Percentiles rank a stretch among this genome's conserved stretches.
Evolutionary conservation across 2,113 vertebrate genomes (phyloP).

Genomic region (Oceanodroma tethys): DNA sequence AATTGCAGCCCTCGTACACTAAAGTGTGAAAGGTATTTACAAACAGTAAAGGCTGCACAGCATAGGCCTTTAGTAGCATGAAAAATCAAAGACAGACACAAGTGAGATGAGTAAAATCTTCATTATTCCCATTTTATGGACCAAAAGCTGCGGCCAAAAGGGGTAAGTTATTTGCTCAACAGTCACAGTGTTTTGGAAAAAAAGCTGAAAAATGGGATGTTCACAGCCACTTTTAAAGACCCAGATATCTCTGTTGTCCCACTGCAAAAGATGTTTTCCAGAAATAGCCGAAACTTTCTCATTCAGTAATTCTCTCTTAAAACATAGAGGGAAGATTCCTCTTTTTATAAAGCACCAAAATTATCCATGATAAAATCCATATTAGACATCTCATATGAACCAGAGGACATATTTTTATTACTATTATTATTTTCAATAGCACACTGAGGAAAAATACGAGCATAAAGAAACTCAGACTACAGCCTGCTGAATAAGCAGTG

Average conservation of each 20-base stretch:
- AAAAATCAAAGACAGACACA: not conserved
- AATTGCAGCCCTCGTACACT: not conserved
- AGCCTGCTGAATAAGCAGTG: not conserved
- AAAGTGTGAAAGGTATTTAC: not conserved
- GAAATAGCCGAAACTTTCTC: fast-evolving
- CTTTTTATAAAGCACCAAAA: not conserved
- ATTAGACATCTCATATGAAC: not conserved
- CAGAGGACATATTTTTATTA: not conserved
- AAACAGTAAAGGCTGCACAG: not conserved
- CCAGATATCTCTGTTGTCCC: not conserved
- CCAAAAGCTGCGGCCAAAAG: not conserved
- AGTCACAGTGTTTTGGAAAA: not conserved
- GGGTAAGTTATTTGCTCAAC: not conserved
- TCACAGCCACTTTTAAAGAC: not conserved
- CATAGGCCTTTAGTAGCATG: not conserved
- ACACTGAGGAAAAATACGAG: not conserved
- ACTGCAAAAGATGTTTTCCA: not conserved
- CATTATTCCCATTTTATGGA: not conserved
- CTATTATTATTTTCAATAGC: not conserved
- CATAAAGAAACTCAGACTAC: not conserved
- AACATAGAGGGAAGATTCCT: not conserved
- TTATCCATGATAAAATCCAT: not conserved
- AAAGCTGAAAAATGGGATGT: not conserved
- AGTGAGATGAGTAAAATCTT: not conserved
- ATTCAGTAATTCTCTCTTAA: not conserved